These are phyloP conservation scores for Cyprinus carpio DNA, from an alignment of 2,113 vertebrate species.

Conservation along the genomic window DNA sequence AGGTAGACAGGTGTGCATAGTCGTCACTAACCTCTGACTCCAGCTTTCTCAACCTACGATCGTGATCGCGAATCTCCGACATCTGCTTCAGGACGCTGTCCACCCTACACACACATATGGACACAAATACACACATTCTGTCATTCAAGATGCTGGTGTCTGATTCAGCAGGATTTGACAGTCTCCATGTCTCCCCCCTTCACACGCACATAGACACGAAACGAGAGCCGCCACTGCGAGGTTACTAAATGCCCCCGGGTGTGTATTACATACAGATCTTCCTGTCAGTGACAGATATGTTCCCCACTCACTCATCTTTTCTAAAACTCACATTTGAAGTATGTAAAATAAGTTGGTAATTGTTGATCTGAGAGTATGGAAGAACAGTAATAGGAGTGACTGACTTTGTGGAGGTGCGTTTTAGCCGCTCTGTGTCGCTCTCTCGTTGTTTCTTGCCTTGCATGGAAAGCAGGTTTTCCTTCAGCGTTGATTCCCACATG, in stretches of 20 bases:
- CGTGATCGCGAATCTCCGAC: conserved; percentile 62
- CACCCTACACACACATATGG: conserved; percentile 71
- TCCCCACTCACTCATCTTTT: background rate
- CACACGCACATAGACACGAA: conserved; percentile 22
- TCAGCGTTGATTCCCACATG: conserved; percentile 84
- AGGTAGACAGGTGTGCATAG: conserved; percentile 5
- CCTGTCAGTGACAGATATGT: background rate
- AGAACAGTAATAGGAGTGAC: conserved; percentile 26
- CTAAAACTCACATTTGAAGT: background rate
- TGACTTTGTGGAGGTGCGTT: conserved; percentile 82
- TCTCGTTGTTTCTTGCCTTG: conserved; percentile 76
- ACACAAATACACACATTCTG: conserved; percentile 51
- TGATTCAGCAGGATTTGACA: conserved; percentile 50
- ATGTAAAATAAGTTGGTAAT: background rate
- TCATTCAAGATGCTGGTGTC: conserved; percentile 18
- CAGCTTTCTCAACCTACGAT: conserved; percentile 60
- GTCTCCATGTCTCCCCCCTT: conserved; percentile 46
- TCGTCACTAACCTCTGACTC: conserved; percentile 72
- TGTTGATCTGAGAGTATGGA: background rate
- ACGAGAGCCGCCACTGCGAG: conserved; percentile 31
- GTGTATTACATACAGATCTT: conserved; percentile 22
- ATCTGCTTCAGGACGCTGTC: conserved; percentile 79
- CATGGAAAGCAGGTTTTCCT: conserved; percentile 79
- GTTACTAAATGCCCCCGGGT: conserved; percentile 38
- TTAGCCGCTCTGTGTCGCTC: conserved; percentile 78